These are phyloP conservation scores for Otolemur garnettii DNA, from an alignment of 2,113 vertebrate species.

Conservation along the genomic window DNA sequence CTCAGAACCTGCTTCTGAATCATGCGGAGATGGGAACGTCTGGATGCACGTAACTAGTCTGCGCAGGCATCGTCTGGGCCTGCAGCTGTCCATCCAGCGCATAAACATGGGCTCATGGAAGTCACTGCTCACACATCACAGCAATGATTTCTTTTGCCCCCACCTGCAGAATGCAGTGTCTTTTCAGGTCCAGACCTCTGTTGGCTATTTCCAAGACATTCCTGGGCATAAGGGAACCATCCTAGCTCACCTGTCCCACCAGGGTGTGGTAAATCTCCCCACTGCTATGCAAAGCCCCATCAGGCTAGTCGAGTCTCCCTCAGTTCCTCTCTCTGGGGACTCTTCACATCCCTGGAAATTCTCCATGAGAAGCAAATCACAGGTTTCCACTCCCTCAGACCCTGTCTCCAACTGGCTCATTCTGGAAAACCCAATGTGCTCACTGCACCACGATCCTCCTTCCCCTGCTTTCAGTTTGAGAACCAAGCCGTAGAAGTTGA, in stretches of 20 bases:
- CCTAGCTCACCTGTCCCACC: too few relatives aligned
- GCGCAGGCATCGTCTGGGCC: not conserved
- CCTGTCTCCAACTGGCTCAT: too few relatives aligned
- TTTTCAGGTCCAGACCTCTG: not conserved
- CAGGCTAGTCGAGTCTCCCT: accelerated
- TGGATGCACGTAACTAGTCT: not conserved
- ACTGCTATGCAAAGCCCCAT: too few relatives aligned
- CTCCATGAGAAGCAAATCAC: not conserved
- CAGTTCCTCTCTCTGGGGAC: not conserved
- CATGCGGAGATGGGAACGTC: accelerated
- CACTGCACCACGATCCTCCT: accelerated
- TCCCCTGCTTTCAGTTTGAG: not conserved
- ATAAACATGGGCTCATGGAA: too few relatives aligned
- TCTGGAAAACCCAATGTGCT: too few relatives aligned
- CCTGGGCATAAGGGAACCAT: too few relatives aligned
- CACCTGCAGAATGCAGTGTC: accelerated
- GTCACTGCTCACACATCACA: too few relatives aligned
- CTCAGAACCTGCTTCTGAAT: not conserved
- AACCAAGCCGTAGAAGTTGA: not conserved
- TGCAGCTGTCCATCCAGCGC: not conserved
- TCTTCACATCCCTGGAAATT: accelerated
- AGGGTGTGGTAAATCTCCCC: not conserved
- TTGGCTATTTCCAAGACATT: not conserved
- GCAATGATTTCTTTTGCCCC: not conserved
- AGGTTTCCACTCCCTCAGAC: too few relatives aligned